These are phyloP conservation scores for Psilanteris sp. DNA, from an alignment of 1,140 invertebrate genomes.

Conservation along the genomic window DNA sequence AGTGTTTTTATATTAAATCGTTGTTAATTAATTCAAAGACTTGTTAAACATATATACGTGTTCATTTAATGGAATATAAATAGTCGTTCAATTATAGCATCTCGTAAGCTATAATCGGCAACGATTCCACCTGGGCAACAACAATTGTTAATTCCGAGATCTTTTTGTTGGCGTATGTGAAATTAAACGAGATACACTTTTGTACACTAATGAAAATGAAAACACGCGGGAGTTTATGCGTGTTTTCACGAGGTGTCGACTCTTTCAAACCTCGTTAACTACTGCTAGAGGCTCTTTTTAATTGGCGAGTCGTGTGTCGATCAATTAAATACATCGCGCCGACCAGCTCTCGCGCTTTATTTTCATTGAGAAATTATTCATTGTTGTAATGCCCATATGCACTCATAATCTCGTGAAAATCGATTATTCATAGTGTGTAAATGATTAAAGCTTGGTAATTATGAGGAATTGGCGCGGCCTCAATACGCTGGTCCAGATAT, in stretches of 20 bases:
- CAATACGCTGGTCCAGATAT: constrained; percentile 46
- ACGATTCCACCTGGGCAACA: constrained; percentile 30
- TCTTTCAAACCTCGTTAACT: constrained; percentile 62
- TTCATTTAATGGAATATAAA: constrained; percentile 2
- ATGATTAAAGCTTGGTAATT: constrained; percentile 63
- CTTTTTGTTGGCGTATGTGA: constrained; percentile 13
- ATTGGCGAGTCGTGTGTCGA: constrained; percentile 63
- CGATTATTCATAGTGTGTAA: constrained; percentile 62
- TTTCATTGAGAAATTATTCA: constrained; percentile 65
- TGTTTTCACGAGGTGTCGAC: constrained; percentile 57
- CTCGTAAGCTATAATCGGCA: constrained; percentile 18
- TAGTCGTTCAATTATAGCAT: constrained; percentile 8
- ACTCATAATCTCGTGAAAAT: constrained; percentile 61
- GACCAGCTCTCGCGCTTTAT: constrained; percentile 50
- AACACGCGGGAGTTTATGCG: constrained; percentile 30
- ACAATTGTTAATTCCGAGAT: constrained; percentile 43
- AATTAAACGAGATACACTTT: constrained; percentile 39
- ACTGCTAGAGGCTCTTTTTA: constrained; percentile 54
- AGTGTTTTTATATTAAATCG: too few relatives aligned
- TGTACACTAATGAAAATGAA: constrained; percentile 54
- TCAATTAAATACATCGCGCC: constrained; percentile 61
- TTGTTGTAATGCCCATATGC: constrained; percentile 60
- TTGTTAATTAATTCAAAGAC: too few relatives aligned
- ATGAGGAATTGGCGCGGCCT: constrained; percentile 59
- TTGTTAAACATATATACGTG: too few relatives aligned